Evolutionary conservation across 2,888 invertebrate genomes (phyloP).

Genomic region (Aleiodes leptofemur): DNA sequence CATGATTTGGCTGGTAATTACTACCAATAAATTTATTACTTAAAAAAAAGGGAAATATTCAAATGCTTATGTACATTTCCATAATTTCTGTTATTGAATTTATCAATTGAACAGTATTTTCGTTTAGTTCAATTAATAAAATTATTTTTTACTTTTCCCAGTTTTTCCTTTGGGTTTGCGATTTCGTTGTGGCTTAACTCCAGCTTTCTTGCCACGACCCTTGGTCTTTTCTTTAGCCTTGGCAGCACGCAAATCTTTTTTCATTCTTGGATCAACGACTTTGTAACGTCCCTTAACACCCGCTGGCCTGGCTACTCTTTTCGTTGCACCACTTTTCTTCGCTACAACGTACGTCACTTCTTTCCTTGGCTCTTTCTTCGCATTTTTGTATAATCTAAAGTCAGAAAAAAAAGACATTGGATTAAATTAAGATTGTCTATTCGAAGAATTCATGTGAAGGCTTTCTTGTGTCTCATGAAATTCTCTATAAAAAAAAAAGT

Average conservation of each 20-base stretch:
- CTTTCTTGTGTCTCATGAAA: not conserved
- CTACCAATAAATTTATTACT: slow-evolving; percentile 21
- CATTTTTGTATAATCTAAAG: slow-evolving; percentile 92
- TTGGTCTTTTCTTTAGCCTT: slow-evolving; percentile 80
- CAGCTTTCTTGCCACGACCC: slow-evolving; percentile 67
- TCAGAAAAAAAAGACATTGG: slow-evolving; percentile 49
- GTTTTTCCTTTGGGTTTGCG: slow-evolving; percentile 57
- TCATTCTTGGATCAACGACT: slow-evolving; percentile 97
- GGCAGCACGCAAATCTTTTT: slow-evolving; percentile 90
- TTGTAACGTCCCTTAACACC: slow-evolving; percentile 95
- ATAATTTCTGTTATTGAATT: slow-evolving; percentile 36
- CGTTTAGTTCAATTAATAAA: not conserved
- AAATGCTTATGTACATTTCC: slow-evolving; percentile 48
- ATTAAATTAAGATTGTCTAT: no score
- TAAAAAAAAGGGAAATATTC: slow-evolving; percentile 29
- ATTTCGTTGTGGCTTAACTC: slow-evolving; percentile 69
- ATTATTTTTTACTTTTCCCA: slow-evolving; percentile 53
- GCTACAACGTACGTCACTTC: slow-evolving; percentile 96
- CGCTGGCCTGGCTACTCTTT: slow-evolving; percentile 85
- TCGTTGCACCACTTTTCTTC: slow-evolving; percentile 89
- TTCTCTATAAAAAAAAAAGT: not conserved
- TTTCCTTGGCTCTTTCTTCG: slow-evolving; percentile 88
- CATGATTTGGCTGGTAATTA: slow-evolving; percentile 29
- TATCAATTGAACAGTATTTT: slow-evolving; percentile 29
- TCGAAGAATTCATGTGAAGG: no score